Percentiles rank a stretch among this genome's conserved stretches.
Evolutionary conservation across 2,888 invertebrate species (phyloP).

Genomic region (Nipponacmea schrenckii): DNA sequence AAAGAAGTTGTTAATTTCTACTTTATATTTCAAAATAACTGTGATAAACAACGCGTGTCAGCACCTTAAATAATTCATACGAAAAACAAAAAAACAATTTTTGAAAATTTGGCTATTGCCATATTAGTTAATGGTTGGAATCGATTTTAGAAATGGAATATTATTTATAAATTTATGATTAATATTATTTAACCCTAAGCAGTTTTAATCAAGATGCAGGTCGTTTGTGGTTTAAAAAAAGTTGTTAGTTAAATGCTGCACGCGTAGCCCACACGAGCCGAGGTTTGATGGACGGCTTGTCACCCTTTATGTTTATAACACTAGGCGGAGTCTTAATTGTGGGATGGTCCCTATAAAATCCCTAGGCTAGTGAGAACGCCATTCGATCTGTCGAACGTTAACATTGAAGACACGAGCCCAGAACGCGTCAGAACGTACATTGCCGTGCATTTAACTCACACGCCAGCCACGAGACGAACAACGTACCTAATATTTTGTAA

Average conservation of each 20-base stretch:
- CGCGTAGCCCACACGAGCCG: neutral
- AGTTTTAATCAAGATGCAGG: too few relatives aligned
- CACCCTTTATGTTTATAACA: conserved; percentile 1
- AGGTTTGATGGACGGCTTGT: neutral
- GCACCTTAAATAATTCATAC: too few relatives aligned
- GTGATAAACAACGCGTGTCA: too few relatives aligned
- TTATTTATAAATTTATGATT: too few relatives aligned
- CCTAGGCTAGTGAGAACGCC: neutral
- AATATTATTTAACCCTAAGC: too few relatives aligned
- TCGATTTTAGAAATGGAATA: too few relatives aligned
- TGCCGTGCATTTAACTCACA: neutral
- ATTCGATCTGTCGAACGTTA: neutral
- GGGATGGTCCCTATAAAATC: conserved; percentile 1
- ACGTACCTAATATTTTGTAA: neutral
- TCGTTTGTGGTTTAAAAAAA: neutral
- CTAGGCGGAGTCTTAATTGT: neutral
- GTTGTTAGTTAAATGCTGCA: neutral
- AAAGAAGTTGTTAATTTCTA: too few relatives aligned
- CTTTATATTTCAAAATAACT: too few relatives aligned
- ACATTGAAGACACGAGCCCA: neutral
- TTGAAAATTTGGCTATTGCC: too few relatives aligned
- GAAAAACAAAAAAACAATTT: too few relatives aligned
- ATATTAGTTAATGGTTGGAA: too few relatives aligned
- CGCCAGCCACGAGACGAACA: neutral
- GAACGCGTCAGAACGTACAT: conserved; percentile 1